Percentiles rank a stretch among this genome's conserved stretches.
These are phyloP conservation scores for Pantherophis guttatus DNA, from an alignment of 2,113 vertebrate genomes.

Conservation along the genomic window DNA sequence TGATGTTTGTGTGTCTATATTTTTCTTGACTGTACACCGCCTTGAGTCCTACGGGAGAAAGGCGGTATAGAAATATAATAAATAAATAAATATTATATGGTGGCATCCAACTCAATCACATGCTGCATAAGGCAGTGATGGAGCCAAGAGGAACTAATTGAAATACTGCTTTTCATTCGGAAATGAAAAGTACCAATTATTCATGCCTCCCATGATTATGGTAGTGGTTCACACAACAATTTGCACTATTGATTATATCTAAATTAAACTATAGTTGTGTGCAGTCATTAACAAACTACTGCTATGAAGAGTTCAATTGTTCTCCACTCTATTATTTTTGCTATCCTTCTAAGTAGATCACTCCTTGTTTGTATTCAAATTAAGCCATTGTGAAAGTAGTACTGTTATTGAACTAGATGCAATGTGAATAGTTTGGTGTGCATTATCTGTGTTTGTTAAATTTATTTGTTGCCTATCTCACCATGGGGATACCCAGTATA, in stretches of 20 bases:
- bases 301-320: neutral
- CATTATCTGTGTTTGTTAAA: neutral
- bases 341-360: constrained; percentile 26
- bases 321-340: constrained; percentile 17
- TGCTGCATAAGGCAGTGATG: neutral
- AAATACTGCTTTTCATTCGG: constrained; percentile 52
- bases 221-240: neutral
- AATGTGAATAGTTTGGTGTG: constrained; percentile 6
- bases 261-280: constrained; percentile 31
- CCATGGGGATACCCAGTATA: no score
- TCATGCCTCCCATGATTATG: neutral
- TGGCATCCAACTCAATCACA: constrained; percentile 36
- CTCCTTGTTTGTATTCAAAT: constrained; percentile 36
- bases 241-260: constrained; percentile 44
- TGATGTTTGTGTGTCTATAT: no score
- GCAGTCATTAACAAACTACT: accelerated
- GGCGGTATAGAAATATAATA: no score
- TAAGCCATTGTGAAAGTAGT: constrained; percentile 24
- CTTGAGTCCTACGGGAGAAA: no score
- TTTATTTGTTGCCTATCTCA: no score
- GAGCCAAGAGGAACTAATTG: constrained; percentile 26
- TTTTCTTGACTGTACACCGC: no score
- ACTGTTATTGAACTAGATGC: neutral
- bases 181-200: constrained; percentile 47
- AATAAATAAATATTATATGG: constrained; percentile 40